Evolutionary conservation across 2,888 invertebrate genomes (phyloP).

Genomic region (Agonopterix arenella): DNA sequence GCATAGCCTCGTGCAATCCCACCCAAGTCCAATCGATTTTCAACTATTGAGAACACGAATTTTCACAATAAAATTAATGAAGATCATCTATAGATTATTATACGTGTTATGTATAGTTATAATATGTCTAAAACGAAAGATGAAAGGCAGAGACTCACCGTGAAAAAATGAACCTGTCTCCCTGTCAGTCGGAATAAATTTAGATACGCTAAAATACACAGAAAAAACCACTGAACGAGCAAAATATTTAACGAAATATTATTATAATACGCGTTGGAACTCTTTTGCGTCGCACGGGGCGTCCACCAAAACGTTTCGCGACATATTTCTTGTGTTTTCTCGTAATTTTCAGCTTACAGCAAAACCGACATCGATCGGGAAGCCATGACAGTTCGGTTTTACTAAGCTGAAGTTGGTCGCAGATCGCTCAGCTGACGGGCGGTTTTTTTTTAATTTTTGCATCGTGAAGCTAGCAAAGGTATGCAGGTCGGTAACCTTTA

Average conservation of each 20-base stretch:
- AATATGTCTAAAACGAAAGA: constrained; percentile 3
- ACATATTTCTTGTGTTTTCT: constrained; percentile 66
- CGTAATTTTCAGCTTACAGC: constrained; percentile 45
- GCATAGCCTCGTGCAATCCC: constrained; percentile 44
- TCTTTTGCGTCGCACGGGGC: constrained; percentile 20
- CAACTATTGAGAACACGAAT: constrained; percentile 39
- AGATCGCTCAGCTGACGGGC: constrained; percentile 65
- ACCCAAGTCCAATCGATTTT: constrained; percentile 76
- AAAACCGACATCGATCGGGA: constrained; percentile 63
- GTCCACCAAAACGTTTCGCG: constrained; percentile 42
- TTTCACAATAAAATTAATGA: constrained; percentile 24
- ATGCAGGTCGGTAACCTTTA: constrained; percentile 47
- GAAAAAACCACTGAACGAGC: constrained; percentile 53
- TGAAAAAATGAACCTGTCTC: constrained; percentile 53
- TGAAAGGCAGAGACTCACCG: constrained; percentile 59
- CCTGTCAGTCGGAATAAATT: constrained; percentile 63
- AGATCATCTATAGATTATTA: constrained; percentile 23
- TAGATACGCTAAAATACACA: constrained; percentile 67
- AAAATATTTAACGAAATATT: constrained; percentile 38
- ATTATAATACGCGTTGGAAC: constrained; percentile 37
- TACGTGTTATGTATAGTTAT: constrained; percentile 4
- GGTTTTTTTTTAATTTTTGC: constrained; percentile 41
- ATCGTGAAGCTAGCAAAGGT: constrained; percentile 42
- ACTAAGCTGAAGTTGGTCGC: constrained; percentile 54
- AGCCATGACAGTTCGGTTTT: constrained; percentile 70